Percentiles rank a stretch among this genome's conserved stretches.
These are phyloP conservation scores for Triplophysa dalaica DNA, from an alignment of 2,113 vertebrate species.

Conservation along the genomic window DNA sequence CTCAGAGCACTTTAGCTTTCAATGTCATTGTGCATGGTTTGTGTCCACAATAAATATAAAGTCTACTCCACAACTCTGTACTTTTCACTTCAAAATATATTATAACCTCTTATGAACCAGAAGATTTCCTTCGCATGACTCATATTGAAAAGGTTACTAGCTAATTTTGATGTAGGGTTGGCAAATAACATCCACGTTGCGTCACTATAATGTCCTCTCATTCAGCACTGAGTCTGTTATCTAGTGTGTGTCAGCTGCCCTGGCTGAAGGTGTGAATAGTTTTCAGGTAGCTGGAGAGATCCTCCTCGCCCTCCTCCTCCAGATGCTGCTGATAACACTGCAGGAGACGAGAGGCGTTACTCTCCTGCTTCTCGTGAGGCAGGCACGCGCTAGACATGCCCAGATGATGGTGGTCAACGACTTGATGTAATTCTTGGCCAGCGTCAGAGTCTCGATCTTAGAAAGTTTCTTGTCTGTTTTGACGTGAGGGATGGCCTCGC, in stretches of 20 bases:
- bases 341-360: conserved; percentile 75
- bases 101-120: background rate
- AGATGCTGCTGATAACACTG: conserved; percentile 86
- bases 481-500: conserved; percentile 93
- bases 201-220: background rate
- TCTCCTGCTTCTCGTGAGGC: conserved; percentile 65
- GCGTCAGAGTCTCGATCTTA: conserved; percentile 96
- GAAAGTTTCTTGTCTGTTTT: conserved; percentile 93
- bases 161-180: too few relatives aligned
- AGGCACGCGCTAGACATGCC: conserved; percentile 85
- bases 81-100: background rate
- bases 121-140: background rate
- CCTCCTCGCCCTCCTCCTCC: conserved; percentile 75
- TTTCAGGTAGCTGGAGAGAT: conserved; percentile 81
- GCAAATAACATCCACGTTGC: background rate
- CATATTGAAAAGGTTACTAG: background rate
- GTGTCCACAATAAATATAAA: conserved; percentile 53
- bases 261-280: conserved; percentile 80
- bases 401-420: conserved; percentile 91
- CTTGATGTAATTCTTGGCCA: conserved; percentile 98
- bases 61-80: background rate
- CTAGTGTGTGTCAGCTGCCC: conserved; percentile 68
- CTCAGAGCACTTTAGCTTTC: conserved; percentile 8
- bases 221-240: conserved; percentile 15
- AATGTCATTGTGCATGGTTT: conserved; percentile 45